phyloP scores from a whole-genome alignment of 2,797 vertebrate species.

The Rhadinocentrus ornatus region DNA sequence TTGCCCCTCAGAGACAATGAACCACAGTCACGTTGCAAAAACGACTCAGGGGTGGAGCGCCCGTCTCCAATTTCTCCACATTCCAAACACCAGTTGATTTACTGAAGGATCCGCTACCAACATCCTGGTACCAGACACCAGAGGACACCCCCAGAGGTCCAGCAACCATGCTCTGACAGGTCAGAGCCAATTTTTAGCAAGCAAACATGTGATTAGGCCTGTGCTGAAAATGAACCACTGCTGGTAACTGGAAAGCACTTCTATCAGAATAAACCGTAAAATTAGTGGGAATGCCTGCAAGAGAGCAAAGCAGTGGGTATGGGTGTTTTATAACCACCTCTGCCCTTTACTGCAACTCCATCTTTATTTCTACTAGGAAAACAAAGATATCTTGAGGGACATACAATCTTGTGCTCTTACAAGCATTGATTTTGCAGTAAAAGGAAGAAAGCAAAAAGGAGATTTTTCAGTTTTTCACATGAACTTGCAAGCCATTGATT shows the following conservation, averaged over 20 bases:
- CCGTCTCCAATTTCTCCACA: not conserved
- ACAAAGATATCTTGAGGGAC: slow-evolving; percentile 16
- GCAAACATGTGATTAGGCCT: slow-evolving; percentile 2
- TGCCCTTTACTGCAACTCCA: slow-evolving; percentile 45
- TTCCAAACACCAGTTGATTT: not conserved
- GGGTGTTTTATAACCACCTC: slow-evolving; percentile 18
- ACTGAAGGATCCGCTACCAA: slow-evolving; percentile 1
- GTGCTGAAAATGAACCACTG: not conserved
- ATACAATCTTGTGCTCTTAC: slow-evolving; percentile 37
- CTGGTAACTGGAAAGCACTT: slow-evolving; percentile 42
- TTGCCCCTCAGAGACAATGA: not conserved
- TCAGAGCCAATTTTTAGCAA: not conserved
- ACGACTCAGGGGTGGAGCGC: not conserved
- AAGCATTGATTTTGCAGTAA: slow-evolving; percentile 72
- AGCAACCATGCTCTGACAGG: not conserved
- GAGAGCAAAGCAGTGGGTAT: slow-evolving; percentile 20
- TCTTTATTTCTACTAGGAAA: slow-evolving; percentile 36
- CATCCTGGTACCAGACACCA: not conserved
- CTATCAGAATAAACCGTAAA: slow-evolving; percentile 36
- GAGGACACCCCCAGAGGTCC: not conserved
- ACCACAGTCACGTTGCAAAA: not conserved
- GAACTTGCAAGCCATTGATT: slow-evolving; percentile 43
- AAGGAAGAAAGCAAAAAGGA: slow-evolving; percentile 60
- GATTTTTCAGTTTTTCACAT: slow-evolving; percentile 48
- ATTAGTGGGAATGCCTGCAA: slow-evolving; percentile 34